These are phyloP conservation scores for Cabera pusaria DNA, from an alignment of 2,888 invertebrate genomes.

Conservation along the genomic window DNA sequence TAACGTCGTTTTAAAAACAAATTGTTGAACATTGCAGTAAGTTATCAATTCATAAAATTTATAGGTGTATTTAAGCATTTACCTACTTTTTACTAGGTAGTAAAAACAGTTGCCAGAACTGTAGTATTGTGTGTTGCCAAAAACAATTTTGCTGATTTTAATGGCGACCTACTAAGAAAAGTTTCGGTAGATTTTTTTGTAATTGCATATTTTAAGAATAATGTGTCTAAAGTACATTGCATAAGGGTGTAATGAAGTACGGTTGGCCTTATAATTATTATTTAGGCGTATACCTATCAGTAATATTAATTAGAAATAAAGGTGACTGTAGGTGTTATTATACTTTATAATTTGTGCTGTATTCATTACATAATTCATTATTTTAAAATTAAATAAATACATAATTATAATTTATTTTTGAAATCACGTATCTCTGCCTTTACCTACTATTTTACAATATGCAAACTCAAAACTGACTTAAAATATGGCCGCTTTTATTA, in stretches of 20 bases:
- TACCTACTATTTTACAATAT: slow-evolving; percentile 43
- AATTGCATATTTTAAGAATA: slow-evolving; percentile 16
- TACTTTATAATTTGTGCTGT: too few species aligned
- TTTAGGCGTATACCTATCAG: too few species aligned
- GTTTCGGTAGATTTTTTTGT: slow-evolving; percentile 1
- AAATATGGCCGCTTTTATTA: slow-evolving; percentile 63
- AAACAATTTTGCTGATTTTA: slow-evolving; percentile 3
- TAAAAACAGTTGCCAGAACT: slow-evolving; percentile 11
- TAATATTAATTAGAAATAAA: too few species aligned
- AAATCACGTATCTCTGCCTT: slow-evolving; percentile 49
- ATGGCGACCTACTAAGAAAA: slow-evolving; percentile 6
- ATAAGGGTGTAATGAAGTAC: too few species aligned
- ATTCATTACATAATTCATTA: too few species aligned
- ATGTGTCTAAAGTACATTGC: too few species aligned
- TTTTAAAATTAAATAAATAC: too few species aligned
- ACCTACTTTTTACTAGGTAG: slow-evolving; percentile 5
- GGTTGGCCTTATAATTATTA: too few species aligned
- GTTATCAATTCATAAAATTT: slow-evolving; percentile 4
- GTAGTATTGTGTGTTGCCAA: slow-evolving; percentile 12
- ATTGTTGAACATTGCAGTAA: too few species aligned
- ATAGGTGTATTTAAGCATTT: slow-evolving; percentile 13
- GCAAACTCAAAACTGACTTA: slow-evolving; percentile 53
- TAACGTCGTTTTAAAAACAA: too few species aligned
- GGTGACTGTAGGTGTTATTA: too few species aligned
- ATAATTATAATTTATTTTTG: too few species aligned